A percentile compares a stretch with the other conserved stretches of the same genome.
Conservation (phyloP, 2,888 invertebrate genomes). For the Tortrix viridana region DNA sequence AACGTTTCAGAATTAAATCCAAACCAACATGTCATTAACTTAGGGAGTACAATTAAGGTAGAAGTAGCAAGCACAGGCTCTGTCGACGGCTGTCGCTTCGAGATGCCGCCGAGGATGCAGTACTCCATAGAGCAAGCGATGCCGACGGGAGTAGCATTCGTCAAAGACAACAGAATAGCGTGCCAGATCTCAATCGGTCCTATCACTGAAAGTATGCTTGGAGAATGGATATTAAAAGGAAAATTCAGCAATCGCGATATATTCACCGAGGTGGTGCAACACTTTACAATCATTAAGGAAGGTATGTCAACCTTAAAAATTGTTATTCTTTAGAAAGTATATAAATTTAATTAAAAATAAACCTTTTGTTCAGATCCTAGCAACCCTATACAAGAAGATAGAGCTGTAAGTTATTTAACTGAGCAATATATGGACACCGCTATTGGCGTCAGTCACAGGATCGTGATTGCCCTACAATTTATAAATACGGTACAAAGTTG, state of each 20-base stretch:
- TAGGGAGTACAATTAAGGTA: conserved; percentile 32
- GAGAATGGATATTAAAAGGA: conserved; percentile 35
- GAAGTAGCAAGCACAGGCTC: conserved; percentile 22
- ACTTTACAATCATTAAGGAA: conserved; percentile 37
- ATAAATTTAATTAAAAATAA: background rate
- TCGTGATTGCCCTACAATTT: conserved; percentile 6
- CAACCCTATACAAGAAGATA: conserved; percentile 37
- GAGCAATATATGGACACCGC: conserved; percentile 28
- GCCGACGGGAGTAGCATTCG: conserved; percentile 26
- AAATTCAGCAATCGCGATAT: conserved; percentile 36
- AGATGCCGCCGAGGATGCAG: conserved; percentile 22
- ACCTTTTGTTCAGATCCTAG: conserved; percentile 33
- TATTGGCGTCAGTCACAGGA: conserved; percentile 24
- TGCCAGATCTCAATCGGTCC: conserved; percentile 38
- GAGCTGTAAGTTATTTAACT: conserved; percentile 16
- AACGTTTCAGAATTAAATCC: conserved; percentile 24
- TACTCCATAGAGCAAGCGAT: background rate
- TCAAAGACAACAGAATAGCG: conserved; percentile 13
- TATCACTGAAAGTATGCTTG: conserved; percentile 35
- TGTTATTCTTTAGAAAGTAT: background rate
- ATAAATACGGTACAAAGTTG: conserved; percentile 26
- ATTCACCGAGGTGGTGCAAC: conserved; percentile 28
- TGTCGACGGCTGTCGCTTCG: conserved; percentile 33
- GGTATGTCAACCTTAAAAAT: conserved; percentile 18
- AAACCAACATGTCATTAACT: conserved; percentile 34